phyloP scores from a whole-genome alignment of 1,140 invertebrate genomes.

The Coenobita brevimanus region DNA sequence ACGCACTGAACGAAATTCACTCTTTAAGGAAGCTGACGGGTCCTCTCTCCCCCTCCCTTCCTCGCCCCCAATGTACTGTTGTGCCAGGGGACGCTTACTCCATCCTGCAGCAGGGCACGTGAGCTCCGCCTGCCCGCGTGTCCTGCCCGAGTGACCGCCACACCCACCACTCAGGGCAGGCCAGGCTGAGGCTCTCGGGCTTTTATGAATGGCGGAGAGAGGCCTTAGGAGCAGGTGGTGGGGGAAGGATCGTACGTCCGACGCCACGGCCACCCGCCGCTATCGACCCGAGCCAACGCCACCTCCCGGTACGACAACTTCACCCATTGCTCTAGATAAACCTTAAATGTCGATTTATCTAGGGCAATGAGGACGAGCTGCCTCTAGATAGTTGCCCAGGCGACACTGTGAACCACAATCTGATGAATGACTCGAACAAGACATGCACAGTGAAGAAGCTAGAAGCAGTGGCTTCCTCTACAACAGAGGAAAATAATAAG shows the following conservation, averaged over 20 bases:
- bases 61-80: not conserved
- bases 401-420: not conserved
- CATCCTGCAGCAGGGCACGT: not conserved
- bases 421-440: too few species aligned
- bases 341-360: conserved; percentile 22
- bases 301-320: conserved; percentile 50
- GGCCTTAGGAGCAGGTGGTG: conserved; percentile 37
- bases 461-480: too few species aligned
- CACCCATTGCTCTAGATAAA: not conserved
- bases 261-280: conserved; percentile 6
- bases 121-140: not conserved
- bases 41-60: conserved; percentile 2
- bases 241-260: conserved; percentile 42
- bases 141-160: not conserved
- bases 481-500: too few species aligned
- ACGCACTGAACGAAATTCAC: conserved; percentile 60
- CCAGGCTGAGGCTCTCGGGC: not conserved
- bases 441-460: too few species aligned
- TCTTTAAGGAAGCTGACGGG: conserved; percentile 46
- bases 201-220: conserved; percentile 55
- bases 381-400: conserved; percentile 5
- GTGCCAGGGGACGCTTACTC: not conserved
- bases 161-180: conserved; percentile 7
- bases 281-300: conserved; percentile 51
- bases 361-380: not conserved